Evolutionary conservation across 2,888 invertebrate species (phyloP).

Genomic region (Phlogophora meticulosa): DNA sequence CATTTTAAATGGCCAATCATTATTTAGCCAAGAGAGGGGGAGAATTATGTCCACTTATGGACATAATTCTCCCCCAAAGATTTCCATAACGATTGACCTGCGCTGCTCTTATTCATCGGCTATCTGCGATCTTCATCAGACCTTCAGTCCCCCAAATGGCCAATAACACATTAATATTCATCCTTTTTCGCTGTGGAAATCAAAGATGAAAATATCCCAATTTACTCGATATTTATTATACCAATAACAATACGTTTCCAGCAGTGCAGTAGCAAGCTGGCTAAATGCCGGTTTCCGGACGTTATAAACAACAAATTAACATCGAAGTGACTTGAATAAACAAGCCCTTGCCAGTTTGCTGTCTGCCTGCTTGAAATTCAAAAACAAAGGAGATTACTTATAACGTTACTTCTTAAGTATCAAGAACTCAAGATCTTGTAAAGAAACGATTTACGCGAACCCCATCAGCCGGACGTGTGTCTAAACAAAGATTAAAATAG

Average conservation of each 20-base stretch:
- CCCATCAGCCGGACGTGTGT: conserved; percentile 74
- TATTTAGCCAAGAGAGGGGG: no score
- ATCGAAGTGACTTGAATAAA: conserved; percentile 39
- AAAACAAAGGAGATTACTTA: conserved; percentile 42
- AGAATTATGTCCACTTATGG: no score
- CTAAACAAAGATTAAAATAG: conserved; percentile 83
- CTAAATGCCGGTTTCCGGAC: conserved; percentile 26
- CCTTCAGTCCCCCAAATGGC: background rate
- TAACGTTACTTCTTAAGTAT: conserved; percentile 28
- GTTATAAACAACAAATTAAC: conserved; percentile 40
- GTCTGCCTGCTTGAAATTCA: conserved; percentile 20
- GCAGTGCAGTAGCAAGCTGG: conserved; percentile 19
- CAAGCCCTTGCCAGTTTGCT: conserved; percentile 13
- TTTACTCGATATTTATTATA: conserved; percentile 40
- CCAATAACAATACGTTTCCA: conserved; percentile 20
- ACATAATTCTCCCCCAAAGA: no score
- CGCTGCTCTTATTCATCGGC: no score
- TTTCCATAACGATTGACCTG: no score
- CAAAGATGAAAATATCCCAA: conserved; percentile 31
- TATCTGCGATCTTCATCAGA: no score
- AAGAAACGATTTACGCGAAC: conserved; percentile 61
- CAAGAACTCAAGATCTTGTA: conserved; percentile 41
- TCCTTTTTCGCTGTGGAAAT: conserved; percentile 1
- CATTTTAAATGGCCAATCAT: no score
- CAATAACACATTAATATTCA: background rate